Percentiles rank a stretch among this genome's conserved stretches.
phyloP scores from a whole-genome alignment of 2,797 vertebrate genomes.

The Denticeps clupeoides region DNA sequence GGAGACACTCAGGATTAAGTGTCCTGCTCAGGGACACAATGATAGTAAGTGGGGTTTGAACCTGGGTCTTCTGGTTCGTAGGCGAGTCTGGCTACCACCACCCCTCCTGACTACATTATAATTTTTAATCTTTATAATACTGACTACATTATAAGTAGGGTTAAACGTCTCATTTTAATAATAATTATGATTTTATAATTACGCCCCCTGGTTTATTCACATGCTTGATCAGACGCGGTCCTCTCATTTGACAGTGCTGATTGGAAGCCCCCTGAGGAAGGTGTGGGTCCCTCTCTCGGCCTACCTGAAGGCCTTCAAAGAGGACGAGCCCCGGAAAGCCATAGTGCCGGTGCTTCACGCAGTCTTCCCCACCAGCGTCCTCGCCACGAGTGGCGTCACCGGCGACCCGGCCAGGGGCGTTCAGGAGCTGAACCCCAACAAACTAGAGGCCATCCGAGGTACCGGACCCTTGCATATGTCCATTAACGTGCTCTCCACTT shows the following conservation, averaged over 20 bases:
- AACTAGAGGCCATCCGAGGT: slow-evolving; percentile 26
- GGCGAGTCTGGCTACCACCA: too few species aligned
- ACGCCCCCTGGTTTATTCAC: too few species aligned
- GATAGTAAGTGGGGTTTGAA: too few species aligned
- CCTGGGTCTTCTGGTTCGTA: too few species aligned
- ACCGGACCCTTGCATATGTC: not conserved
- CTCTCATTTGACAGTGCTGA: slow-evolving; percentile 16
- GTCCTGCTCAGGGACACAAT: too few species aligned
- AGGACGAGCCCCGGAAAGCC: slow-evolving; percentile 18
- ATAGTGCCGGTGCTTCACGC: slow-evolving; percentile 12
- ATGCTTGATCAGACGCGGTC: not conserved
- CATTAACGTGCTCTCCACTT: not conserved
- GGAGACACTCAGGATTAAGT: too few species aligned
- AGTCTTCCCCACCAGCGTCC: slow-evolving; percentile 16
- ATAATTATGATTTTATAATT: too few species aligned
- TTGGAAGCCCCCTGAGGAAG: slow-evolving; percentile 17
- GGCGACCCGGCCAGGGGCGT: slow-evolving; percentile 6
- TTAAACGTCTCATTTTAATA: too few species aligned
- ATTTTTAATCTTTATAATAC: too few species aligned
- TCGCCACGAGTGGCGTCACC: slow-evolving; percentile 13
- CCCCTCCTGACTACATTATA: too few species aligned
- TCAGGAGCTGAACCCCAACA: slow-evolving; percentile 19
- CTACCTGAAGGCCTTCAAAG: slow-evolving; percentile 20
- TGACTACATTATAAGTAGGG: too few species aligned
- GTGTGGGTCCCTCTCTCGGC: slow-evolving; percentile 18